Base-by-base conservation (phyloP, 2,113 vertebrate genomes). In the Phocoena sinus region DNA sequence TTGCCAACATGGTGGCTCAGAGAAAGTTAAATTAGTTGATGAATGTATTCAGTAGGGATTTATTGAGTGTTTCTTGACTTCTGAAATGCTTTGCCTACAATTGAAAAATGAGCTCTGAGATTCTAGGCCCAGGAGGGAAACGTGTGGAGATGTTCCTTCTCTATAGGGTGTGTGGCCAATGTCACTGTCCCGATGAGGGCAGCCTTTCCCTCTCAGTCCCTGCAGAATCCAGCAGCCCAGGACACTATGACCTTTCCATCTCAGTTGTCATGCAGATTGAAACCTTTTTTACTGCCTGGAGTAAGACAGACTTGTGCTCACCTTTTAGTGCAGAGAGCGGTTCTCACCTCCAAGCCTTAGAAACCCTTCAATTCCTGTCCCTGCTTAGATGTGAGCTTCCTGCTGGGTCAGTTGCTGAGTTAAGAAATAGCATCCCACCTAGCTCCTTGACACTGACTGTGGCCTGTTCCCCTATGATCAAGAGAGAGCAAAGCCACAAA, bases 341-440 rank as follows among this genome's bases (percentile, higher is more conserved):
- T 36, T 56, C 70, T 81, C 31, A 56, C 31, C 76, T 53, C 74
- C 1, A 62, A 2, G 14, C 53, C 5, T 26, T 17, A 8, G 83
- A 76, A 44, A 28, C 9, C 12, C 67, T 50, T 33, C 6, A 21
- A 8, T 26, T 58, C 1, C 5, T 7, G 4, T 3, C 3, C 5
- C 31, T 38, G 7, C 28, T 41, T n/a, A 13, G 28, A 44, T 6
- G 26, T 10, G 38, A 13, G 31, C 15, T 36, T 41, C 60, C 80
- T 8, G 38, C 9, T 0, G 6, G 33, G 31, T 6, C 33, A 7
- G 13, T 0, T 3, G 14, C 0, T 4, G 53, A 50, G 31, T 13
- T 47, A 38, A 71, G 74, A 41, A 71, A 14, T 2, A 11, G 56
- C 23, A 8, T 1, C 5, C 31, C 28, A 3, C 20, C 8, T n/a